Conservation (phyloP, 2,113 vertebrate species). For the Anseranas semipalmata region DNA sequence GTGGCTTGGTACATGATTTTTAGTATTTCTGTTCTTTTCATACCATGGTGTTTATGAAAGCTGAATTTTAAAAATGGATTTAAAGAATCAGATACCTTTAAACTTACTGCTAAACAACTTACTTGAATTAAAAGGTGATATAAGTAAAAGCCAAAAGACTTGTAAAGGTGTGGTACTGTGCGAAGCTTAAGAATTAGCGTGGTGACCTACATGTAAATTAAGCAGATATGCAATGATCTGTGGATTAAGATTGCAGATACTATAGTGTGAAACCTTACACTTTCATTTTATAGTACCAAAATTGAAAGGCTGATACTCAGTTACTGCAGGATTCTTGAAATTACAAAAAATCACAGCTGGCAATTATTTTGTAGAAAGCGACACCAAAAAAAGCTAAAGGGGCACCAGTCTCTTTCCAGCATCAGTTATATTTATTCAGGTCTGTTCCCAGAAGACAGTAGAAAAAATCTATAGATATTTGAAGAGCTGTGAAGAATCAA, state of each 20-base stretch:
- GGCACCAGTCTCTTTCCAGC: not conserved
- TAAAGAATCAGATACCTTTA: slow-evolving; percentile 14
- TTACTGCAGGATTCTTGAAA: not conserved
- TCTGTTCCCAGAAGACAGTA: not conserved
- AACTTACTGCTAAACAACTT: not conserved
- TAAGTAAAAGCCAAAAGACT: not conserved
- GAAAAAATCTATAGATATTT: not conserved
- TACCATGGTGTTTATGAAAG: not conserved
- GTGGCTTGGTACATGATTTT: not conserved
- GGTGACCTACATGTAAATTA: not conserved
- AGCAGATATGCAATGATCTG: not conserved
- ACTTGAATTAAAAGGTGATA: not conserved
- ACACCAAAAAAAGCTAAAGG: not conserved
- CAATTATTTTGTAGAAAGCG: not conserved
- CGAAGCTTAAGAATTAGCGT: not conserved
- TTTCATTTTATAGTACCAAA: not conserved
- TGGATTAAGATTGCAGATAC: not conserved
- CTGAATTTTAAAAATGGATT: not conserved
- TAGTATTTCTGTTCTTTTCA: slow-evolving; percentile 13
- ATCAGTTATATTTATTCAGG: not conserved
- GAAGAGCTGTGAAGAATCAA: not conserved
- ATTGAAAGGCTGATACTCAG: not conserved
- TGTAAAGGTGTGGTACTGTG: not conserved
- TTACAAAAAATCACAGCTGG: not conserved
- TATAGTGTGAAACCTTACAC: rapidly evolving